Conservation (phyloP, 2,888 invertebrate genomes). For the Yponomeuta malinellus region DNA sequence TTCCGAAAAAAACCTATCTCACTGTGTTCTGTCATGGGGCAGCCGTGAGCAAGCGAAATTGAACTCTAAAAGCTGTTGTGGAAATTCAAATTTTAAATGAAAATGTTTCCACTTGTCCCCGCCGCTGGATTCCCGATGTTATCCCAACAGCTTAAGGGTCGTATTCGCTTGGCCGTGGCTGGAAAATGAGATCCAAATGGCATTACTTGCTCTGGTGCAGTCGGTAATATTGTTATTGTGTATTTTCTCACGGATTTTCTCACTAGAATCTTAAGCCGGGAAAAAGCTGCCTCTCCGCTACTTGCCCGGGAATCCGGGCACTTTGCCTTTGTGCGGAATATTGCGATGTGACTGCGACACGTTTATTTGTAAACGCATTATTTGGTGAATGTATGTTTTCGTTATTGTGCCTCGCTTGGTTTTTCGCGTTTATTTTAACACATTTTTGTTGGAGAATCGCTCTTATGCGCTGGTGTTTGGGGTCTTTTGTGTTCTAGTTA, state of each 20-base stretch:
- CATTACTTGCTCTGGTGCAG: slow-evolving; percentile 12
- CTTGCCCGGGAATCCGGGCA: background rate
- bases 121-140: background rate
- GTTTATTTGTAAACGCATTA: slow-evolving; percentile 1
- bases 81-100: slow-evolving; percentile 6
- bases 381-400: background rate
- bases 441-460: background rate
- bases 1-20: no score
- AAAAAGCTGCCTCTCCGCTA: background rate
- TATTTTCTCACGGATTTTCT: slow-evolving; percentile 12
- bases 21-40: no score
- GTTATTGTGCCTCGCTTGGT: background rate
- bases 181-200: slow-evolving; percentile 10
- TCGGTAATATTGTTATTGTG: slow-evolving; percentile 13
- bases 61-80: slow-evolving; percentile 1
- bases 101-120: background rate
- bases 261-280: slow-evolving; percentile 6
- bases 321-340: background rate
- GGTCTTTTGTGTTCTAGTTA: no score
- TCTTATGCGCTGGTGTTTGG: no score
- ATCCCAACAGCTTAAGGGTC: background rate
- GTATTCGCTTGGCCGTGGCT: background rate
- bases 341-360: background rate
- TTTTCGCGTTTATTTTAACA: background rate
- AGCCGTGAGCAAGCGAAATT: background rate